Evolutionary conservation across 2,888 invertebrate genomes (phyloP).

Genomic region (Nomada fabriciana): DNA sequence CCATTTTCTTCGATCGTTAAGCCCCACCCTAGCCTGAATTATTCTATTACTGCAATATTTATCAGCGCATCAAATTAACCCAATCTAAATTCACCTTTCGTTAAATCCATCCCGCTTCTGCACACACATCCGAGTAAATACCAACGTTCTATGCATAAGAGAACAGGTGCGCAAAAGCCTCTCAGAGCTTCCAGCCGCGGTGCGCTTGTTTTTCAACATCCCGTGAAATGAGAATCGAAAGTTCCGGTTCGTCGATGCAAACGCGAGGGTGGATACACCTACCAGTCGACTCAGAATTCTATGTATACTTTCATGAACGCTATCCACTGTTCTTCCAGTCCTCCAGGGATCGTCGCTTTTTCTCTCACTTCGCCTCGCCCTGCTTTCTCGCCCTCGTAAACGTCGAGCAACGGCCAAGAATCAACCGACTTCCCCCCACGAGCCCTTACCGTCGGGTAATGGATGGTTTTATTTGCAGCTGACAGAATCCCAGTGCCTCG

Average conservation of each 20-base stretch:
- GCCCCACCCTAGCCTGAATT: too few relatives aligned
- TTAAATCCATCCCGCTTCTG: too few relatives aligned
- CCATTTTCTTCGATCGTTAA: too few relatives aligned
- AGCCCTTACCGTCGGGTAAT: not conserved
- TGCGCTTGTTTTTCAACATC: not conserved
- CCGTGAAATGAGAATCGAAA: conserved; percentile 16
- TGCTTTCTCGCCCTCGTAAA: conserved; percentile 13
- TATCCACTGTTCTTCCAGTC: not conserved
- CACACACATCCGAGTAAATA: too few relatives aligned
- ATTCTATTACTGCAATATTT: too few relatives aligned
- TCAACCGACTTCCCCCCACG: conserved; percentile 2
- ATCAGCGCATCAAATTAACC: too few relatives aligned
- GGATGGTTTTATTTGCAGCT: conserved; percentile 48
- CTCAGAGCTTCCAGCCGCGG: too few relatives aligned
- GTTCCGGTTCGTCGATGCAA: conserved; percentile 18
- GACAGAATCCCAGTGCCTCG: conserved; percentile 14
- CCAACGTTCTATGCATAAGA: too few relatives aligned
- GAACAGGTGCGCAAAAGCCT: too few relatives aligned
- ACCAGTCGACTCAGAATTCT: conserved; percentile 11
- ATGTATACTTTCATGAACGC: not conserved
- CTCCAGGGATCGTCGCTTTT: not conserved
- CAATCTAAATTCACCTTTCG: too few relatives aligned
- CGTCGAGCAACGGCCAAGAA: conserved; percentile 27
- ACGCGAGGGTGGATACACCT: not conserved
- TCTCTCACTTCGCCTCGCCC: not conserved